Conservation (phyloP, 2,113 vertebrate genomes). For the Spermophilus dauricus region DNA sequence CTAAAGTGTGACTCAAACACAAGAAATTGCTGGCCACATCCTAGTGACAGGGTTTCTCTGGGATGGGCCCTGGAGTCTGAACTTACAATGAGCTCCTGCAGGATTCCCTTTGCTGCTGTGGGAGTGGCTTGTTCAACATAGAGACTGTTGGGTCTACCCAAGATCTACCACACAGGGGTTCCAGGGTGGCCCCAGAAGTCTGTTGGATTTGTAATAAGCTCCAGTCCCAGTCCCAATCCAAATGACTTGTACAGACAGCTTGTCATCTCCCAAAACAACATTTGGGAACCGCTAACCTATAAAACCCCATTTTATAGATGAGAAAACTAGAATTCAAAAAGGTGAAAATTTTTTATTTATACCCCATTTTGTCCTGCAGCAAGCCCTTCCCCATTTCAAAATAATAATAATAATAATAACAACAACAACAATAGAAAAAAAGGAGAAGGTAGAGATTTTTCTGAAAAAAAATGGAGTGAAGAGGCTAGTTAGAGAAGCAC, state of each 20-base stretch:
- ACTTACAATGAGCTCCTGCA: neutral
- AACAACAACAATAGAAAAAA: neutral
- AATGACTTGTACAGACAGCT: neutral
- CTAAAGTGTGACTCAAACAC: neutral
- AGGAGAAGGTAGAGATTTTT: too few relatives aligned
- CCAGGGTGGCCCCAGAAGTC: neutral
- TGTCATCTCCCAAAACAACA: neutral
- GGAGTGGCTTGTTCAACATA: neutral
- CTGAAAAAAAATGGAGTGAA: neutral
- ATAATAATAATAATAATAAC: neutral
- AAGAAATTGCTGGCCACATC: neutral
- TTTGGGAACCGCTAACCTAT: neutral
- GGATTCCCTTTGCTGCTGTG: neutral
- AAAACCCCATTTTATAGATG: neutral
- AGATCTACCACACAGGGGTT: neutral
- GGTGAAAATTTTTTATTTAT: neutral
- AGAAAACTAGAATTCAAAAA: neutral
- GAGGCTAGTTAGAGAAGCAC: slow-evolving; percentile 12
- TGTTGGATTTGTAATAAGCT: neutral
- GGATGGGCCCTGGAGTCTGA: neutral
- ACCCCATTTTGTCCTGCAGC: neutral
- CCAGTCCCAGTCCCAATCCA: neutral
- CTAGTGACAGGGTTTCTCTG: neutral
- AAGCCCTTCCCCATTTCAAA: neutral
- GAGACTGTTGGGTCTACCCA: neutral